Evolutionary conservation across 2,888 invertebrate species (phyloP).

Genomic region (Pterostichus niger): DNA sequence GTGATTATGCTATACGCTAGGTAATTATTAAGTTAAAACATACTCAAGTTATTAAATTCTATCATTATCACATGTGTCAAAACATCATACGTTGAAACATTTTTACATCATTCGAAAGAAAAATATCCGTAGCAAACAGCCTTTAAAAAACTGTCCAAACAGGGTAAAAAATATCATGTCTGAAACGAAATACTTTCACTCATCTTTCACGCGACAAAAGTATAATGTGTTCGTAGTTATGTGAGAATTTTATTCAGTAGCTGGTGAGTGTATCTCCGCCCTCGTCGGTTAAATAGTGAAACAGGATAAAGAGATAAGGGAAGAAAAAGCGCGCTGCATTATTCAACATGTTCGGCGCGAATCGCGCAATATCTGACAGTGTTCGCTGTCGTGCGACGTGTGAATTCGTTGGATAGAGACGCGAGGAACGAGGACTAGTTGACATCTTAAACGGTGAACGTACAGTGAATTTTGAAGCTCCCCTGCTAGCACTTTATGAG

Average conservation of each 20-base stretch:
- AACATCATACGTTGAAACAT: too few relatives aligned
- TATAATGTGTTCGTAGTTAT: slow-evolving; percentile 61
- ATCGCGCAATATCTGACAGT: slow-evolving; percentile 59
- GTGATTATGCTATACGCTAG: too few relatives aligned
- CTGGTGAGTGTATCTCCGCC: slow-evolving; percentile 56
- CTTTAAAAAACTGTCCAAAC: slow-evolving; percentile 13
- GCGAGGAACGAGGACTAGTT: slow-evolving; percentile 47
- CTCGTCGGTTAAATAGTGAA: slow-evolving; percentile 66
- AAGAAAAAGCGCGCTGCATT: slow-evolving; percentile 66
- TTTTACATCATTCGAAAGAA: not conserved
- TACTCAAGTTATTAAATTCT: too few relatives aligned
- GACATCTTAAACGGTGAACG: slow-evolving; percentile 66
- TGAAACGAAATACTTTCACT: slow-evolving; percentile 46
- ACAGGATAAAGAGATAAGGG: slow-evolving; percentile 67
- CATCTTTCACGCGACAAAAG: slow-evolving; percentile 55
- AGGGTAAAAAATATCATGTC: slow-evolving; percentile 28
- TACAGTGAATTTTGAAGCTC: slow-evolving; percentile 66
- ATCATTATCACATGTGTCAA: too few relatives aligned
- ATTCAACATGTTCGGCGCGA: slow-evolving; percentile 64
- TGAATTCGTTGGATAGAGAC: slow-evolving; percentile 2
- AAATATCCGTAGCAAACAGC: slow-evolving; percentile 37
- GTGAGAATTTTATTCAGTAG: slow-evolving; percentile 61
- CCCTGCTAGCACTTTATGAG: slow-evolving; percentile 62
- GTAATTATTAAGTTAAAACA: too few relatives aligned
- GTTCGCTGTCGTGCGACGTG: not conserved